Base-by-base conservation (phyloP, 2,888 invertebrate species). In the Yponomeuta cagnagella region DNA sequence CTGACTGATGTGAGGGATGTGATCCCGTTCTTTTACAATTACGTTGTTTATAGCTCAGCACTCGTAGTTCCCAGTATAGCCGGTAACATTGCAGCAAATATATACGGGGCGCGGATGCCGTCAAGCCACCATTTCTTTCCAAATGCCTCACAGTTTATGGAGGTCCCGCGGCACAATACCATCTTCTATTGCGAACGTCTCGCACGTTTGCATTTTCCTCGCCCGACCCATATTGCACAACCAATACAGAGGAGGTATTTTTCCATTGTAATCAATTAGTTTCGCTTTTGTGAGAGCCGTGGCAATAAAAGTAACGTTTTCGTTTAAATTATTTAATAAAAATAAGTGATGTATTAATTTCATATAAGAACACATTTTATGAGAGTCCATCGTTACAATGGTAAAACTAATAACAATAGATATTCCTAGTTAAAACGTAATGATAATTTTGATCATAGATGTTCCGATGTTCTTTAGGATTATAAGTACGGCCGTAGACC, bases 341-440 rank as follows among this genome's bases (percentile, higher is more conserved):
- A 92, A 92, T 92, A 91, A 92, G 87, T 90, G 86, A 91, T 87
- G 90, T 89, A 86, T 87, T 87, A 87, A 84, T 88, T 88, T 87
- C 81, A 84, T 85, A 86, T 81, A 82, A 87, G 88, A 90, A 90
- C 90, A 90, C 89, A 87, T 89, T 83, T 86, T 79, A 86, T 85
- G 85, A 89, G 85, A 89, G 86, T 87, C 52, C 86, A 82, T 86
- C 84, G 82, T 81, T 79, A 74, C 73, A 80, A 76, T 78, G 76
- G 77, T 78, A 79, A 77, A 72, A 79, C 12, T 58, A 15, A 78
- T 77, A 75, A 73, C 76, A 75, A 74, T 71, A 72, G 71, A 70
- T 65, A 68, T 72, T 58, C 52, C 52, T 58, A 58, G 70, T 69
- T 71, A 72, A 68, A 43, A 68, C n/a, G 23, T 63, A 33, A 70